Base-by-base conservation (phyloP, 2,888 invertebrate species). In the Belgica antarctica region DNA sequence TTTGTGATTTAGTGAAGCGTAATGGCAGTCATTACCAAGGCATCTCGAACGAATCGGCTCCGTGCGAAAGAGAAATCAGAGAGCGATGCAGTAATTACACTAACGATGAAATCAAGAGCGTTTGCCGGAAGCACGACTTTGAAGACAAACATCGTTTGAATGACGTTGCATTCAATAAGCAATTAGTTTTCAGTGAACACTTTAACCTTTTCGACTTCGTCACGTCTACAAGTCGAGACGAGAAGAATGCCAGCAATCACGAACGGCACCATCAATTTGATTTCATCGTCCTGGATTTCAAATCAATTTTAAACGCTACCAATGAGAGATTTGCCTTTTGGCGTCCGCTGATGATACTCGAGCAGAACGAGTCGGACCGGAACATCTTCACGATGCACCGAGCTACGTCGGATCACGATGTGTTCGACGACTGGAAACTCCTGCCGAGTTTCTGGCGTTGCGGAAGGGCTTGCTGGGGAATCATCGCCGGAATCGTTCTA, bases 131-230 rank as follows among this genome's bases (percentile, higher is more conserved):
- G n/a, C 34, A 34, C 27, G 52, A 68, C 27, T 19, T 19, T 19
- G 47, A 34, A 10, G 31, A 19, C 19, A 15, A 12, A 36, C 17
- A 25, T n/a, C 28, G 46, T 5, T 65, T 65, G 52, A 68, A 68
- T 31, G 57, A 68, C 57, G 3, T n/a, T 15, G 5, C 57, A 31
- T 70, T 70, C 34, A 69, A 69, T 41, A 62, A 70, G 66, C 62
- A 70, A 70, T 66, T 70, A 66, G 41, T 73, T 27, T 71, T 70
- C 65, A 71, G 72, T 73, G 78, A 79, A 72, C 78, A 77, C 73
- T 78, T 80, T 72, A 75, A 77, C 72, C 76, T 80, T 25, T 80
- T 78, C 72, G 80, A 80, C 75, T 78, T 77, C 73, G 72, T 80
- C 62, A 59, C 71, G 66, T 71, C 73, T 27, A 71, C 46, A 8